Evolutionary conservation across 2,888 invertebrate genomes (phyloP).

Genomic region (Drosophila prolongata): DNA sequence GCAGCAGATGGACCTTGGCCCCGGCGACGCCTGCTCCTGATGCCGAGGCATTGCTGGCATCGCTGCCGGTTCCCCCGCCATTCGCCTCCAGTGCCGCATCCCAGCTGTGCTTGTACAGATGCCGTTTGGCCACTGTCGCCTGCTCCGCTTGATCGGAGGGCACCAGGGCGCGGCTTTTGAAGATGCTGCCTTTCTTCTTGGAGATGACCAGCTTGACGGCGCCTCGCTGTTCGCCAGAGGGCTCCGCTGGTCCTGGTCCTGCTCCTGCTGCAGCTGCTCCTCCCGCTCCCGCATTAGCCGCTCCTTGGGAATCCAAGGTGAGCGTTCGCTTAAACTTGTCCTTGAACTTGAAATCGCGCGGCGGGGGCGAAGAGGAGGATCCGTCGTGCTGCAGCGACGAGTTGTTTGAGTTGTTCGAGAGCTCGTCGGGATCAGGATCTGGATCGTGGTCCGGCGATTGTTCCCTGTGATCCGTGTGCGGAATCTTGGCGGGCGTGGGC

Average conservation of each 20-base stretch:
- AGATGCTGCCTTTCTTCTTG: slow-evolving; percentile 95
- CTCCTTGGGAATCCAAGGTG: slow-evolving; percentile 78
- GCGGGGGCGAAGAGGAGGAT: slow-evolving; percentile 76
- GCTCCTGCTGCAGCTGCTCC: slow-evolving; percentile 48
- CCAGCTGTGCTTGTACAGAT: slow-evolving; percentile 95
- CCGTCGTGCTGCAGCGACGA: slow-evolving; percentile 71
- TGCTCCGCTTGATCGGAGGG: slow-evolving; percentile 82
- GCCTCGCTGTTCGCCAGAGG: slow-evolving; percentile 65
- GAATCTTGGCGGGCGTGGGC: slow-evolving; percentile 68
- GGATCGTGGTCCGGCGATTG: slow-evolving; percentile 44
- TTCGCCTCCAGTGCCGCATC: slow-evolving; percentile 88
- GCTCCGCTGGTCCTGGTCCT: slow-evolving; percentile 13
- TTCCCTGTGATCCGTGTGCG: slow-evolving; percentile 51
- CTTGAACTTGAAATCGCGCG: slow-evolving; percentile 83
- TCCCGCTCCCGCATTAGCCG: slow-evolving; percentile 59
- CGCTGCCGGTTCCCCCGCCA: slow-evolving; percentile 70
- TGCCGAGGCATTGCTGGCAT: slow-evolving; percentile 66
- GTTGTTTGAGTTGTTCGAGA: slow-evolving; percentile 65
- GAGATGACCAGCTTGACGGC: slow-evolving; percentile 89
- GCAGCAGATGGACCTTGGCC: slow-evolving; percentile 47
- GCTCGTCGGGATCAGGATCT: slow-evolving; percentile 61
- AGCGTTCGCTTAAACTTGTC: slow-evolving; percentile 83
- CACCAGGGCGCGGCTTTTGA: slow-evolving; percentile 91
- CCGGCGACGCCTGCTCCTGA: slow-evolving; percentile 34
- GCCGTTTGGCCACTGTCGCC: slow-evolving; percentile 89